Evolutionary conservation across 2,113 vertebrate species (phyloP), one percentile per base, ranked within the genome.

Genomic region (Siniperca knerii): DNA sequence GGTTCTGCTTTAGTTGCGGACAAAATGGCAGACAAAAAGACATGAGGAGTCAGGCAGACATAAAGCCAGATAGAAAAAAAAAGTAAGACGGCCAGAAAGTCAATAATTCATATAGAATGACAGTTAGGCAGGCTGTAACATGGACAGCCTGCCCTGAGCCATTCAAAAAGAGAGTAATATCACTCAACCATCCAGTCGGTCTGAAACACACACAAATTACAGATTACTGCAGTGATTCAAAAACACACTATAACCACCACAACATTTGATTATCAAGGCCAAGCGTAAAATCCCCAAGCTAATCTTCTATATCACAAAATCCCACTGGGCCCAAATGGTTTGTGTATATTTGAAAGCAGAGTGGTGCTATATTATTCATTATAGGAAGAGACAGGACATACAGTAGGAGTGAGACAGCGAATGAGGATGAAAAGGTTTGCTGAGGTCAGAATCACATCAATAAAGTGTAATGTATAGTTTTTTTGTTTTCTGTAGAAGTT

Each of bases 101-200:
- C 73, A 91, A 88, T 92, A 85, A 89, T 85, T 90, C 83, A 87
- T 42, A 55, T 20, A 61, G 70, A 81, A 74, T 88, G 58, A 88
- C 37, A 60, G 70, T 46, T 48, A 46, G 76, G 23, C 21, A 58
- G 60, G 70, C 73, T 65, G 52, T 7, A 48, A 65, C 61, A 86
- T 15, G 55, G 75, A 40, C 72, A 71, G 82, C 29, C 33, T 46
- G 13, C 40, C 58, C 44, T 46, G 23, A 82, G 70, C 75, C 62
- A 72, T 83, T 76, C 72, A 87, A 46, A 83, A 10, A 40, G 33
- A 84, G 16, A 82, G 52, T 71, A 79, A 90, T 61, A 80, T 75
- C 77, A 82, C 37, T 72, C 70, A 79, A 65, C 64, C 64, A 23
- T 82, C 25, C 69, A 69, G 40, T 64, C 75, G 76, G 69, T 74